phyloP scores from a whole-genome alignment of 53 echinoderm and acorn worm genomes.

The Arbacia lixula region DNA sequence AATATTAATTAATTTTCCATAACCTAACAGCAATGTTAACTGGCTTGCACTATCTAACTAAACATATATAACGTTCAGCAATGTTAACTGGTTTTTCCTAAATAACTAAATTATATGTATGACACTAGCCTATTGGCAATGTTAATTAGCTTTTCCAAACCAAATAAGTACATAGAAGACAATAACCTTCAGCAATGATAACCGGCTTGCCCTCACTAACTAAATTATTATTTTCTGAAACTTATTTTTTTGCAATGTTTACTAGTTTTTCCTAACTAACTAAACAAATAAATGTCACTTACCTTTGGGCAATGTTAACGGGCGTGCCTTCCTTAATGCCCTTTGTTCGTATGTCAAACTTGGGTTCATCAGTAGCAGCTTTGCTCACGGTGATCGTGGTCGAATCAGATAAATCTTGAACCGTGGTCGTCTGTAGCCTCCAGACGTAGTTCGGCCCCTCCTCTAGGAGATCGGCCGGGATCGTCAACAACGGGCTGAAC shows the following conservation, averaged over 20 bases:
- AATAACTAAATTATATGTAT: too few relatives aligned
- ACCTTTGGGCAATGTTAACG: neutral
- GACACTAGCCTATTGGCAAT: too few relatives aligned
- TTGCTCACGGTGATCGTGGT: neutral
- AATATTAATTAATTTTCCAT: too few relatives aligned
- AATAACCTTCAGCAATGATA: too few relatives aligned
- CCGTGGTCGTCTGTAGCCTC: neutral
- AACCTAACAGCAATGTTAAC: too few relatives aligned
- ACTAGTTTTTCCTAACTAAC: neutral
- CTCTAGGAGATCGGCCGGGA: neutral
- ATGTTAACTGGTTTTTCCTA: too few relatives aligned
- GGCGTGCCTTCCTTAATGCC: neutral
- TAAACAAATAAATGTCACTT: neutral
- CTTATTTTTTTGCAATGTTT: neutral
- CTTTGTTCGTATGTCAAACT: neutral
- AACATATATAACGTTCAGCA: too few relatives aligned
- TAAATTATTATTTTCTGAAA: neutral
- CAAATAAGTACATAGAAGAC: too few relatives aligned
- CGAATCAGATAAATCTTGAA: neutral
- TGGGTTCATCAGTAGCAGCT: neutral
- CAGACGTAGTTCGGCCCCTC: neutral
- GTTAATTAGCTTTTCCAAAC: too few relatives aligned
- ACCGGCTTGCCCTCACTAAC: too few relatives aligned
- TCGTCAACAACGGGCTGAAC: too few relatives aligned
- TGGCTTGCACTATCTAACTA: too few relatives aligned